Conservation (phyloP, 2,888 invertebrate genomes). For the Drosophila diplacantha region DNA sequence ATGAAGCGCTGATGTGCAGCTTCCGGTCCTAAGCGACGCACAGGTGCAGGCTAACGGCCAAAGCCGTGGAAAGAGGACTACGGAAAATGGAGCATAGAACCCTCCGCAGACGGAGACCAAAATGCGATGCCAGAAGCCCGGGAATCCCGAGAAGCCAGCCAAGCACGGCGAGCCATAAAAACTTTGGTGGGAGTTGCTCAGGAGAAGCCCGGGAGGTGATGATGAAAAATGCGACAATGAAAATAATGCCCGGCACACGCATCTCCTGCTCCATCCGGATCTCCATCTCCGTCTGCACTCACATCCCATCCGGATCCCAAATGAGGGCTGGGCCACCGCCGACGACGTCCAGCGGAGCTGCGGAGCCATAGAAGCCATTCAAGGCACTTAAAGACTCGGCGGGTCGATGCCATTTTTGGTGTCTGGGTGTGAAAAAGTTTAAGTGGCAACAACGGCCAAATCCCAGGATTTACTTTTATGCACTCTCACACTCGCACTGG, state of each 20-base stretch:
- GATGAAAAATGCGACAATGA: slow-evolving; percentile 76
- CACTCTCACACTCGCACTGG: slow-evolving; percentile 40
- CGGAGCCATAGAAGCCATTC: slow-evolving; percentile 48
- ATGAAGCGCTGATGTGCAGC: slow-evolving; percentile 66
- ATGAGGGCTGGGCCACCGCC: slow-evolving; percentile 23
- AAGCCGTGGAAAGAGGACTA: slow-evolving; percentile 15
- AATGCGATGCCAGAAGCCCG: slow-evolving; percentile 27
- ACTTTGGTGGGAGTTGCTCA: slow-evolving; percentile 43
- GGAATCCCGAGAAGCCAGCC: slow-evolving; percentile 28
- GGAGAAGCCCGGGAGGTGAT: slow-evolving; percentile 45
- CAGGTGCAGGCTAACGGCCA: slow-evolving; percentile 63
- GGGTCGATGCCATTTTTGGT: slow-evolving; percentile 43
- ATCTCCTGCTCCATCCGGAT: slow-evolving; percentile 17
- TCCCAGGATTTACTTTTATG: slow-evolving; percentile 73
- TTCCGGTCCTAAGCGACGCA: slow-evolving; percentile 65
- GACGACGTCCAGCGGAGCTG: slow-evolving; percentile 19
- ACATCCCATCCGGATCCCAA: slow-evolving; percentile 26
- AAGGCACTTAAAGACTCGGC: slow-evolving; percentile 59
- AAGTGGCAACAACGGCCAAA: slow-evolving; percentile 72
- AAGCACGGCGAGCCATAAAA: slow-evolving; percentile 58
- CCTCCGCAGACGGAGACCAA: background rate
- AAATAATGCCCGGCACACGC: slow-evolving; percentile 67
- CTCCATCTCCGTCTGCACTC: slow-evolving; percentile 7
- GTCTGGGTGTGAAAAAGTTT: slow-evolving; percentile 73
- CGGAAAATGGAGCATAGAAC: slow-evolving; percentile 9